Evolutionary conservation across 2,888 invertebrate genomes (phyloP).

Genomic region (Lacanobia wlatinum): DNA sequence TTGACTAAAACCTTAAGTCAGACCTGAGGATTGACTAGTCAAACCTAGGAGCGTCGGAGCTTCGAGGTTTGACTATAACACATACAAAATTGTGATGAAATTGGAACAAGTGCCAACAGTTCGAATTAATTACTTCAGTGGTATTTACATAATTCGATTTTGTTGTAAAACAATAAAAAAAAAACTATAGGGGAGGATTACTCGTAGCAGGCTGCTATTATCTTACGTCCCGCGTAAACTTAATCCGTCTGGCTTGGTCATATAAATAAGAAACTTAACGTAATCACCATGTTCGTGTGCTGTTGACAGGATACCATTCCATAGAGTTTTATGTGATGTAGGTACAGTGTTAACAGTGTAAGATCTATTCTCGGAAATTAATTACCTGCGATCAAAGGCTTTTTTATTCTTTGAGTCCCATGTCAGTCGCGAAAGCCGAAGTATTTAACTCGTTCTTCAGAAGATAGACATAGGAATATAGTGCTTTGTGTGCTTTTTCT

Average conservation of each 20-base stretch:
- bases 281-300: slow-evolving; percentile 51
- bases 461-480: not conserved
- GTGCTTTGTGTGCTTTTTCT: slow-evolving; percentile 1
- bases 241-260: slow-evolving; percentile 53
- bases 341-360: slow-evolving; percentile 31
- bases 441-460: not conserved
- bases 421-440: not conserved
- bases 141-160: slow-evolving; percentile 69
- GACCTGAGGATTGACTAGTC: too few species aligned
- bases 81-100: slow-evolving; percentile 72
- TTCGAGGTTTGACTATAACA: too few species aligned
- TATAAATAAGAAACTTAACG: slow-evolving; percentile 55
- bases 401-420: slow-evolving; percentile 11
- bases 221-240: slow-evolving; percentile 51
- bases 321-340: slow-evolving; percentile 41
- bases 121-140: slow-evolving; percentile 60
- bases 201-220: slow-evolving; percentile 53
- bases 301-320: slow-evolving; percentile 58
- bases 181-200: slow-evolving; percentile 26
- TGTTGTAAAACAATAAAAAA: slow-evolving; percentile 50
- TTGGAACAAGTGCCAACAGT: slow-evolving; percentile 71
- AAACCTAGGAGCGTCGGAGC: too few species aligned
- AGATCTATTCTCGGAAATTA: slow-evolving; percentile 30
- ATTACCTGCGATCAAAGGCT: slow-evolving; percentile 16
- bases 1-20: too few species aligned